Conservation (phyloP, 2,797 vertebrate species). For the Myripristis murdjan region DNA sequence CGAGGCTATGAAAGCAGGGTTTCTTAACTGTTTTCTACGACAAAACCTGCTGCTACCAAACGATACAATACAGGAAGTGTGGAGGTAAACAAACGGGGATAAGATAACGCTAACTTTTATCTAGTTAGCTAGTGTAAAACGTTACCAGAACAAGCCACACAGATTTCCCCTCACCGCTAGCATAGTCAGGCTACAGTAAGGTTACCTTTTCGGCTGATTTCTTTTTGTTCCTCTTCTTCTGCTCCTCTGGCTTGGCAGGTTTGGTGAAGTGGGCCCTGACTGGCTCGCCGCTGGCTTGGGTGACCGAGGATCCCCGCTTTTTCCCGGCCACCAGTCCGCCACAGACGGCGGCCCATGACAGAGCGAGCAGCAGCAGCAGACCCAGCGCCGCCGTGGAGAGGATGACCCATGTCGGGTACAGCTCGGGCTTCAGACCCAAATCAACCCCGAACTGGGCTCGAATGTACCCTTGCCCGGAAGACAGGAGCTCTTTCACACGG, state of each 20-base stretch:
- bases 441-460: constrained; percentile 89
- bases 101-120: too few relatives aligned
- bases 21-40: not conserved
- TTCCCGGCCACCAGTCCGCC: constrained; percentile 66
- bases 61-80: too few relatives aligned
- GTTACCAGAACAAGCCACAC: too few relatives aligned
- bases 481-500: constrained; percentile 88
- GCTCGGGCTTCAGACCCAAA: constrained; percentile 90
- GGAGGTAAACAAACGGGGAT: too few relatives aligned
- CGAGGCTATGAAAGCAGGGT: not conserved
- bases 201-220: constrained; percentile 89
- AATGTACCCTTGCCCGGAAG: constrained; percentile 87
- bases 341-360: constrained; percentile 83
- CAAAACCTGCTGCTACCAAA: too few relatives aligned
- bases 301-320: constrained; percentile 69
- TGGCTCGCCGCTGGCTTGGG: constrained; percentile 42
- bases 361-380: constrained; percentile 82
- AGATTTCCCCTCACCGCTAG: not conserved
- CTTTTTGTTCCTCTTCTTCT: constrained; percentile 90
- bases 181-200: constrained; percentile 4
- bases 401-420: constrained; percentile 90
- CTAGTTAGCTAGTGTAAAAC: too few relatives aligned
- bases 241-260: constrained; percentile 85
- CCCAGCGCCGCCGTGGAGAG: constrained; percentile 83
- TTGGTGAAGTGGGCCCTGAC: constrained; percentile 67